phyloP scores from a whole-genome alignment of 1,140 invertebrate species.

The Philotrypesis tridentata region DNA sequence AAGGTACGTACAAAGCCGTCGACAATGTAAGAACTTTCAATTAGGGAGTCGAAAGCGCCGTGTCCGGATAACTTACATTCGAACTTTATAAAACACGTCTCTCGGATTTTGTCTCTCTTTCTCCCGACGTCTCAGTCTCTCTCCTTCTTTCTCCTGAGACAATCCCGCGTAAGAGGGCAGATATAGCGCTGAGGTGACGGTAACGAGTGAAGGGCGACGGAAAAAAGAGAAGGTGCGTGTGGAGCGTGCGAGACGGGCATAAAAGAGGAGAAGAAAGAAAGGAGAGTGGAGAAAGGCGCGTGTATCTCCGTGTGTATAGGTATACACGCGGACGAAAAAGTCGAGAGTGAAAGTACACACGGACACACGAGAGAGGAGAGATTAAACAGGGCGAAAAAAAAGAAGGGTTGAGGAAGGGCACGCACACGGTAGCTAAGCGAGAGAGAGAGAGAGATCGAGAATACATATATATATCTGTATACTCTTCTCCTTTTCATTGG shows the following conservation, averaged over 20 bases:
- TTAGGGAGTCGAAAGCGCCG: constrained; percentile 23
- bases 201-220: constrained; percentile 31
- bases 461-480: no score
- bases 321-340: constrained; percentile 32
- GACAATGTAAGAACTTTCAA: constrained; percentile 20
- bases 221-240: constrained; percentile 16
- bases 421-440: background rate
- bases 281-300: constrained; percentile 35
- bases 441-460: no score
- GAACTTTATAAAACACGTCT: constrained; percentile 2
- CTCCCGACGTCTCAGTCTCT: background rate
- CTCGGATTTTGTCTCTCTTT: background rate
- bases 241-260: background rate
- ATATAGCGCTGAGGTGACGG: constrained; percentile 3
- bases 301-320: background rate
- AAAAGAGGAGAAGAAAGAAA: background rate
- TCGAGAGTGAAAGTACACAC: constrained; percentile 36
- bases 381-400: background rate
- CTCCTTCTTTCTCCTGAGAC: background rate
- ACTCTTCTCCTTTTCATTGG: background rate
- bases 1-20: background rate
- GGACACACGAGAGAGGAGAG: constrained; percentile 37
- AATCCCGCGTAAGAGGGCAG: background rate
- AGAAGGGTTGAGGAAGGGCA: background rate
- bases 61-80: constrained; percentile 10